Base-by-base conservation (phyloP, 2,888 invertebrate species). In the Microplitis manilae region DNA sequence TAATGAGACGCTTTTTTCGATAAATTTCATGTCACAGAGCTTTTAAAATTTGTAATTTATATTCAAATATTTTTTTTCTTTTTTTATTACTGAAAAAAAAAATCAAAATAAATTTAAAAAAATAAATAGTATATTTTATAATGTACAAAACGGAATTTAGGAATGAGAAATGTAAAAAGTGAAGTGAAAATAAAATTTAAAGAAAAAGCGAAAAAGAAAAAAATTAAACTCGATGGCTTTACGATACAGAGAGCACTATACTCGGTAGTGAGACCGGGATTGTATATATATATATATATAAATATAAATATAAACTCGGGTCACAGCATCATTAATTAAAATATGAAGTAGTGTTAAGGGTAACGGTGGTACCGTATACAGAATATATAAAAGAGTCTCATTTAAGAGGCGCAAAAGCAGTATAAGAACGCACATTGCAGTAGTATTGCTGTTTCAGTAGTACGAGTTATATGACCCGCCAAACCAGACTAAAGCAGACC, bases 351-450 rank as follows among this genome's bases (percentile, higher is more conserved):
- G 69, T 68, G 41, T 60, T 59, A 68, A 62, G 62, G 61, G 17
- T 61, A 77, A 68, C 20, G 50, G 60, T 15, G 40, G 9, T 79
- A 80, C 78, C 30, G 83, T 84, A 84, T 82, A 84, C 82, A 82
- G 84, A 80, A 86, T 83, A 82, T 85, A 86, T 85, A 85, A 85
- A 86, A 85, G 85, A 84, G 84, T 84, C 86, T 85, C 86, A 83
- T 86, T 86, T 85, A 83, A 84, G 83, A 82, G 83, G 77, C 68
- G 75, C 71, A 70, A 69, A 65, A 38, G 1, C 38, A 59, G 30
- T 9, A 70, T 20, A 13, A 70, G 59, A 70, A 64, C 15, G 40
- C 30, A 30, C 30, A 30, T 30, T 30, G 30, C 30, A 30, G 30
- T 30, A 30, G 30, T 30, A 30, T 30, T 30, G 30, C 30, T 30